Percentiles rank a stretch among this genome's conserved stretches.
These are phyloP conservation scores for Hypocryptadius cinnamomeus DNA, from an alignment of 2,113 vertebrate genomes.

Conservation along the genomic window DNA sequence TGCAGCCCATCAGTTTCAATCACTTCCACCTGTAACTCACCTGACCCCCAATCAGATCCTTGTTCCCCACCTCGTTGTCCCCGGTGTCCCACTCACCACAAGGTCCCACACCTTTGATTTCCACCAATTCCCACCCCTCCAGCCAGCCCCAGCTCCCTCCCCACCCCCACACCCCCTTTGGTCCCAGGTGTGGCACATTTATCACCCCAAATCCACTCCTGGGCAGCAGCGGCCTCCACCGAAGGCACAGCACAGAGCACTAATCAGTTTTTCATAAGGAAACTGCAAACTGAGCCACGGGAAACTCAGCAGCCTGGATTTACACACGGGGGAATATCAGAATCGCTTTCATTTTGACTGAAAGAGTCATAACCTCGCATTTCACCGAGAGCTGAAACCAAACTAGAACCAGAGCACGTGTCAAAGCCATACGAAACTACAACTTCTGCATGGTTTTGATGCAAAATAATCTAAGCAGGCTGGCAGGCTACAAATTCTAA, in stretches of 20 bases:
- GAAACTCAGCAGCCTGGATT: conserved; percentile 56
- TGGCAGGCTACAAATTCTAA: conserved; percentile 60
- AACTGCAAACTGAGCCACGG: background rate
- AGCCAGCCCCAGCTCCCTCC: background rate
- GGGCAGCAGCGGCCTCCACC: background rate
- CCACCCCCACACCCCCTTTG: no score
- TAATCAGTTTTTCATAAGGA: conserved; percentile 16
- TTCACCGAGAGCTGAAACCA: conserved; percentile 23
- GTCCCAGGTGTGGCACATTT: background rate
- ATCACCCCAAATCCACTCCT: rapidly evolving
- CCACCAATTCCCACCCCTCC: background rate
- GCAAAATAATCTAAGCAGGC: conserved; percentile 51
- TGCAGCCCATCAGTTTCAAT: background rate
- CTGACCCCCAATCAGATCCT: background rate
- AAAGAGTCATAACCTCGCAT: conserved; percentile 49
- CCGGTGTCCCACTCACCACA: background rate
- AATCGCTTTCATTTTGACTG: conserved; percentile 48
- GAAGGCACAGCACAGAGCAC: background rate
- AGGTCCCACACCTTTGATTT: background rate
- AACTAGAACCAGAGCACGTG: conserved; percentile 57
- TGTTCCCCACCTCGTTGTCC: background rate
- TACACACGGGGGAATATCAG: conserved; percentile 32
- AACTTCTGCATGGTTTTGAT: conserved; percentile 43
- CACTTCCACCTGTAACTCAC: background rate
- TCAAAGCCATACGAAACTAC: conserved; percentile 28